Evolutionary conservation across 2,113 vertebrate species (phyloP).

Genomic region (Hipposideros armiger): DNA sequence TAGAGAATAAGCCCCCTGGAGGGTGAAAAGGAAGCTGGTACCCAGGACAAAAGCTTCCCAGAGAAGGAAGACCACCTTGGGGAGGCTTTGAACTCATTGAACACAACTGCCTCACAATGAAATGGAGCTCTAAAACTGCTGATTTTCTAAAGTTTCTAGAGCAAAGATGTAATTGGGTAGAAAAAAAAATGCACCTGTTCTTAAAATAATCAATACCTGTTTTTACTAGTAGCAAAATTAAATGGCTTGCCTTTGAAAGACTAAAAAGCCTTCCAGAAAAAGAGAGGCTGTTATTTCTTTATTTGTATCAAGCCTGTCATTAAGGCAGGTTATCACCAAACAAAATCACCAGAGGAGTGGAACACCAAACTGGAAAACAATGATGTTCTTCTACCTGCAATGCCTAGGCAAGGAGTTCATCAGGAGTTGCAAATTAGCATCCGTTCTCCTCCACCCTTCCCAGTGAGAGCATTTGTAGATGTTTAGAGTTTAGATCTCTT

Average conservation of each 20-base stretch:
- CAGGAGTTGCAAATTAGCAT: not conserved
- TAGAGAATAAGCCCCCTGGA: not conserved
- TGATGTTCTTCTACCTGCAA: no score
- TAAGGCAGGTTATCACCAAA: not conserved
- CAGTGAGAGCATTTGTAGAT: not conserved
- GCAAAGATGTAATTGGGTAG: not conserved
- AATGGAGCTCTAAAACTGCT: not conserved
- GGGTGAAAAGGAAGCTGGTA: no score
- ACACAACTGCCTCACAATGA: not conserved
- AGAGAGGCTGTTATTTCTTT: not conserved
- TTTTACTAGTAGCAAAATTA: not conserved
- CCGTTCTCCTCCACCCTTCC: not conserved
- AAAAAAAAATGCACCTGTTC: not conserved
- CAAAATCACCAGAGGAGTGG: not conserved
- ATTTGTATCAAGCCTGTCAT: not conserved
- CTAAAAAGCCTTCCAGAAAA: not conserved
- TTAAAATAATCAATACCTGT: slow-evolving; percentile 25
- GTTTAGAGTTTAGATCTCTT: not conserved
- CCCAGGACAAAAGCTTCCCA: no score
- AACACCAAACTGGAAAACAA: not conserved
- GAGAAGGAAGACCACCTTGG: not conserved
- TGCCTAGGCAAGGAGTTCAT: not conserved
- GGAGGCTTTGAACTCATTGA: not conserved
- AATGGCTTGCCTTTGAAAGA: slow-evolving; percentile 11
- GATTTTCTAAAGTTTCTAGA: slow-evolving; percentile 21